phyloP scores from a whole-genome alignment of 1,140 invertebrate genomes.

The Drosophila tani region DNA sequence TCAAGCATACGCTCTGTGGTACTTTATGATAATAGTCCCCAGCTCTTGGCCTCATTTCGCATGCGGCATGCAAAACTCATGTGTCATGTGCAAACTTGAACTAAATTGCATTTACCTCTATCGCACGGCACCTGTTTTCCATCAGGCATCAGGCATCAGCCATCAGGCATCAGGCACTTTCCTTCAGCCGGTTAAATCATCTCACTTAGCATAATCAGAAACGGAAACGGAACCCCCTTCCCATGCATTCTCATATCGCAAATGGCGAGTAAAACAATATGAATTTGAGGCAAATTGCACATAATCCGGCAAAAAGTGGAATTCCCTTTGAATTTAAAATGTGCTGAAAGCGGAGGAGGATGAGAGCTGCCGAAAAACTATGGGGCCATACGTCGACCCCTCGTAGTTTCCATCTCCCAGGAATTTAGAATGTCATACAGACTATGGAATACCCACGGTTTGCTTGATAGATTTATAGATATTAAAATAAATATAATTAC shows the following conservation, averaged over 20 bases:
- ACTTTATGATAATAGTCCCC: slow-evolving; percentile 22
- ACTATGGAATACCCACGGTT: not conserved
- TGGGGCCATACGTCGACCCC: slow-evolving; percentile 16
- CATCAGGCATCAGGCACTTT: slow-evolving; percentile 12
- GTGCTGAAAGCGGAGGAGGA: slow-evolving; percentile 10
- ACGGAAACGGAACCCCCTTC: slow-evolving; percentile 25
- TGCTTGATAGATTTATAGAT: not conserved
- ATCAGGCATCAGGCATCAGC: slow-evolving; percentile 1
- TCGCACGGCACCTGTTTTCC: slow-evolving; percentile 12
- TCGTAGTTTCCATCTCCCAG: slow-evolving; percentile 22
- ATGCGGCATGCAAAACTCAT: slow-evolving; percentile 23
- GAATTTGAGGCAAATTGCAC: slow-evolving; percentile 39
- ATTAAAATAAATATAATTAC: not conserved
- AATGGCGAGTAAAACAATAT: slow-evolving; percentile 51
- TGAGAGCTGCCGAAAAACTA: slow-evolving; percentile 18
- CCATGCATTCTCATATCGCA: slow-evolving; percentile 40
- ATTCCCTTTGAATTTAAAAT: slow-evolving; percentile 62
- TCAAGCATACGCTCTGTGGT: slow-evolving; percentile 21
- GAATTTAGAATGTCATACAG: not conserved
- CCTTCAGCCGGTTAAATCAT: slow-evolving; percentile 20
- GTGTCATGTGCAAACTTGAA: slow-evolving; percentile 21
- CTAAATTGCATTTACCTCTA: slow-evolving; percentile 36
- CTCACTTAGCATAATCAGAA: slow-evolving; percentile 48
- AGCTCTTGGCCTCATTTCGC: slow-evolving; percentile 23
- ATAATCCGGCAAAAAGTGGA: slow-evolving; percentile 43